A percentile compares a stretch with the other conserved stretches of the same genome.
These are phyloP conservation scores for Molothrus ater DNA, from an alignment of 2,797 vertebrate species.

Conservation along the genomic window DNA sequence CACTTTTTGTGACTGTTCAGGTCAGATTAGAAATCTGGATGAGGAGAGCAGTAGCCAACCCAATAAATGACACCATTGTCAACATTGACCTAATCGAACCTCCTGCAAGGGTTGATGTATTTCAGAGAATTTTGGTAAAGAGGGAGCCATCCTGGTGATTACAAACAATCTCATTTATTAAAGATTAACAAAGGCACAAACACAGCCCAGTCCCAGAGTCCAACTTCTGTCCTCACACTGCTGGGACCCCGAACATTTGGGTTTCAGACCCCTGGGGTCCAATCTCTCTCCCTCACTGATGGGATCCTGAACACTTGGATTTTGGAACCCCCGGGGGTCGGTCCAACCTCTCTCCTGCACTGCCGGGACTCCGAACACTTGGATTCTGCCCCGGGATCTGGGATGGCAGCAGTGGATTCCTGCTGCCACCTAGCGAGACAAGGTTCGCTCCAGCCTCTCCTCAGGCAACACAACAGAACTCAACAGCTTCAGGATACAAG, in stretches of 20 bases:
- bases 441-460: neutral
- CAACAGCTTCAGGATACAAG: neutral
- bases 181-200: neutral
- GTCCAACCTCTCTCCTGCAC: neutral
- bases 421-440: slow-evolving; percentile 24
- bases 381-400: accelerated
- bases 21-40: neutral
- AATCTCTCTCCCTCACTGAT: neutral
- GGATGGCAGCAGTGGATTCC: neutral
- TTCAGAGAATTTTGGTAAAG: neutral
- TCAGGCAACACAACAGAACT: neutral
- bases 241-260: accelerated
- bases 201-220: neutral
- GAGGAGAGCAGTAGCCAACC: neutral
- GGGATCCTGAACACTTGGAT: neutral
- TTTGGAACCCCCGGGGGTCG: accelerated
- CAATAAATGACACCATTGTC: accelerated
- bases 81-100: neutral
- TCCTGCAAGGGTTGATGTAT: accelerated
- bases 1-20: accelerated
- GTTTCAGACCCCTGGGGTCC: neutral
- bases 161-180: neutral
- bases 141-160: neutral
- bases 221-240: neutral
- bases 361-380: neutral